Evolutionary conservation across 2,797 vertebrate species (phyloP), one percentile per base, ranked within the genome.

Genomic region (Semotilus atromaculatus): DNA sequence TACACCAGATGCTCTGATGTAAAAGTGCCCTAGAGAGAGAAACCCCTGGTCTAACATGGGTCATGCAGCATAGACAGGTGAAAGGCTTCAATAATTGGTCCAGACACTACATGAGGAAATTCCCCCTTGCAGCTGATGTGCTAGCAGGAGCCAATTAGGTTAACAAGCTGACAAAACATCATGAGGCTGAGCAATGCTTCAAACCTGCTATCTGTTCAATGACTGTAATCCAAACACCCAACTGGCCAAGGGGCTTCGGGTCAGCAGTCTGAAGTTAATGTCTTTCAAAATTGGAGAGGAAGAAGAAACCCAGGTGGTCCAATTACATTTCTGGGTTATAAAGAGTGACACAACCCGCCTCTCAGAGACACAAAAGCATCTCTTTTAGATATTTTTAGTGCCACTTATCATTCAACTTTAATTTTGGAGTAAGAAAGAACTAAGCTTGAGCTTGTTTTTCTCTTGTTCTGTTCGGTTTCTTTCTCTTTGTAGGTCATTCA

Each of bases 401-500:
- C 23, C 9, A 58, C 16, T 55, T 77, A 36, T 60, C 13, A 43
- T 68, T 75, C 43, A 71, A 7, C 34, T 26, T 43, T 60, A n/a
- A 78, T 84, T 58, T 40, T 36, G 36, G 7, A 13, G 8, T 18
- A 70, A 58, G 40, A 58, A 18, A 34, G 8, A 40, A 45, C n/a
- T 18, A 18, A n/a, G 26, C 45, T 48, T 48, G 7, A 51, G 60
- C 51, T 77, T 62, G 62, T 40, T 74, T 74, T 36, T 58, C 23
- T 36, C 29, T 83, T 13, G n/a, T 53, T 67, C 21, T 72, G 14
- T 29, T n/a, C 21, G 3, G 40, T 4, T 38, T 87, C 70, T 92
- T 38, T 92, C 84, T 88, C 23, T 68, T 80, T 91, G 90, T 93
- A 98, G 97, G 94, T 97, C 67, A 97, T 98, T 93, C 96, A 98